These are phyloP conservation scores for Iphiclides podalirius DNA, from an alignment of 2,888 invertebrate species.

Conservation along the genomic window DNA sequence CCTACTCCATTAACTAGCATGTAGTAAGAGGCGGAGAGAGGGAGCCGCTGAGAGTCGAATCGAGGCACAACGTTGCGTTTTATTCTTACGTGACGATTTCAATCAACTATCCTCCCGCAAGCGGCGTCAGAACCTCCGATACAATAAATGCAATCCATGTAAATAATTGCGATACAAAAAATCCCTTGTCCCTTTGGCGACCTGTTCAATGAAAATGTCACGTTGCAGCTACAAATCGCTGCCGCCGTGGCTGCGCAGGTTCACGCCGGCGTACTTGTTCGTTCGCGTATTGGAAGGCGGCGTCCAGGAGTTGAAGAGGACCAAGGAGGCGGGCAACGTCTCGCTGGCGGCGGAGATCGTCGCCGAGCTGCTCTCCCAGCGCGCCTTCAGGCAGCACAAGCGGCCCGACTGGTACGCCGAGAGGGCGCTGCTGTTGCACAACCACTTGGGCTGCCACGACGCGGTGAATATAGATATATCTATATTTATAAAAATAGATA, in stretches of 20 bases:
- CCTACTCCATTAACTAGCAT: too few relatives aligned
- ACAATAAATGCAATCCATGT: too few relatives aligned
- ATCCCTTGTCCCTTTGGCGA: too few relatives aligned
- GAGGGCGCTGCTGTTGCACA: conserved; percentile 81
- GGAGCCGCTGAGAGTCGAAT: too few relatives aligned
- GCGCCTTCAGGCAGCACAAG: conserved; percentile 62
- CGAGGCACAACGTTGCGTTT: too few relatives aligned
- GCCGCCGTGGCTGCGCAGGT: conserved; percentile 79
- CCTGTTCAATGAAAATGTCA: too few relatives aligned
- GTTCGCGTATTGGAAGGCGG: conserved; percentile 59
- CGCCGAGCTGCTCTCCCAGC: conserved; percentile 70
- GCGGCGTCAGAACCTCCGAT: too few relatives aligned
- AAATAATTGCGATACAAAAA: too few relatives aligned
- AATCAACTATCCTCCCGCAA: too few relatives aligned
- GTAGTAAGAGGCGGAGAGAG: too few relatives aligned
- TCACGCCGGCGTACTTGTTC: conserved; percentile 74
- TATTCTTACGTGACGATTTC: too few relatives aligned
- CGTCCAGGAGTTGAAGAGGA: conserved; percentile 59
- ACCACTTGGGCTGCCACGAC: conserved; percentile 40
- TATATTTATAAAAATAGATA: background rate
- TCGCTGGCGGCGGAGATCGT: conserved; percentile 74
- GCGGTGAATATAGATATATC: conserved; percentile 45
- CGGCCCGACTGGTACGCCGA: conserved; percentile 80
- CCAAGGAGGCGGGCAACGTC: conserved; percentile 35
- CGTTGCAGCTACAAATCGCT: conserved; percentile 50